phyloP scores from a whole-genome alignment of 2,888 invertebrate species.

The Agrochola circellaris region DNA sequence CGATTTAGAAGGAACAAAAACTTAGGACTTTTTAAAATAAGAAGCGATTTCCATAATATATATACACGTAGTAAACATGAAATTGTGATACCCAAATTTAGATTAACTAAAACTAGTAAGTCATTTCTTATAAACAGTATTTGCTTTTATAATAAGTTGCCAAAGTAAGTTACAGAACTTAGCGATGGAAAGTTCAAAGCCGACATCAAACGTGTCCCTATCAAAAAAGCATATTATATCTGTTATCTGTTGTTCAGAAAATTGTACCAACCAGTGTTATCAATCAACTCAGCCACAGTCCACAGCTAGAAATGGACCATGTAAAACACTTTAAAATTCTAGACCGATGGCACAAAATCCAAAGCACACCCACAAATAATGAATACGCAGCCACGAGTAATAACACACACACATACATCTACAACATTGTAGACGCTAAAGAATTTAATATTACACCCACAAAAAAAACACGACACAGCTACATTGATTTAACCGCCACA shows the following conservation, averaged over 20 bases:
- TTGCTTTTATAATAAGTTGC: too few species aligned
- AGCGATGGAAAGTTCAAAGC: too few species aligned
- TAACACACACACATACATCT: not conserved
- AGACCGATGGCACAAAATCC: not conserved
- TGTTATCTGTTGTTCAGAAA: not conserved
- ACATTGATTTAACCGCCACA: constrained; percentile 33
- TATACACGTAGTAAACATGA: too few species aligned
- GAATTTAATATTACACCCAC: constrained; percentile 46
- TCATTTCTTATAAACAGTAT: too few species aligned
- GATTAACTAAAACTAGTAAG: too few species aligned
- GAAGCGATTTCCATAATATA: too few species aligned
- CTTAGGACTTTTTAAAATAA: too few species aligned
- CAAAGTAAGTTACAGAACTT: too few species aligned
- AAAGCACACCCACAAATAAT: not conserved
- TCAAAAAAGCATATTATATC: too few species aligned
- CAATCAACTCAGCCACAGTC: not conserved
- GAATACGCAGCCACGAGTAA: not conserved
- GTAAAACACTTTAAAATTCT: not conserved
- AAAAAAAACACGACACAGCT: constrained; percentile 34
- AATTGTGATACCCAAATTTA: too few species aligned
- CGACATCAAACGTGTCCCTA: too few species aligned
- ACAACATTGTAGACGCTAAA: constrained; percentile 12
- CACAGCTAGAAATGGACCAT: not conserved
- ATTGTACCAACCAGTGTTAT: not conserved
- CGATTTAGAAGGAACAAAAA: too few species aligned